phyloP scores from a whole-genome alignment of 2,888 invertebrate genomes.

The Nomada flava region DNA sequence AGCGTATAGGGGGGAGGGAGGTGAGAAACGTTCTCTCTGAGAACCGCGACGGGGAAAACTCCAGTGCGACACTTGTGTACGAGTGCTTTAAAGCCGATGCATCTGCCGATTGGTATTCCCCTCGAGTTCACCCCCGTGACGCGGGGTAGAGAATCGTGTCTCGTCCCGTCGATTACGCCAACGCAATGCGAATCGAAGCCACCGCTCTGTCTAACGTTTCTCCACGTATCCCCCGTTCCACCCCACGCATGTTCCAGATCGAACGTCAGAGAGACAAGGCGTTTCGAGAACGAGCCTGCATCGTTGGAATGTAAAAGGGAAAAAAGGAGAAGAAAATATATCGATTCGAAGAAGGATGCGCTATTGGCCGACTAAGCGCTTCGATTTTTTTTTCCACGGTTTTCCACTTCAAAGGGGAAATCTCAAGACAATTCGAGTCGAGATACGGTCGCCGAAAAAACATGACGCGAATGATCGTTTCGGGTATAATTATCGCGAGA shows the following conservation, averaged over 20 bases:
- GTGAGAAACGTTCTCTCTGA: conserved; percentile 48
- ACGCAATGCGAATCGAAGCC: conserved; percentile 32
- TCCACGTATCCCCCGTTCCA: conserved; percentile 11
- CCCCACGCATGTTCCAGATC: background rate
- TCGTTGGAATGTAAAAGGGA: background rate
- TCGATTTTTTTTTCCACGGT: conserved; percentile 2
- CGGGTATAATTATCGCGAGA: conserved; percentile 22
- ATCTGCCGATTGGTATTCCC: conserved; percentile 63
- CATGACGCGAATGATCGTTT: conserved; percentile 9
- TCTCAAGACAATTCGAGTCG: background rate
- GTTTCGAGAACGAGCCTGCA: background rate
- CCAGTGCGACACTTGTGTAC: conserved; percentile 33
- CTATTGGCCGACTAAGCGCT: background rate
- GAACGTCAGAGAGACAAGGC: background rate
- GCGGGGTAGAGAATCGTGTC: conserved; percentile 29
- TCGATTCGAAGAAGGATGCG: background rate
- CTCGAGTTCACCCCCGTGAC: conserved; percentile 27
- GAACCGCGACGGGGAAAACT: conserved; percentile 21
- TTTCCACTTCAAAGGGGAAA: background rate
- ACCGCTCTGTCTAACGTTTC: conserved; percentile 1
- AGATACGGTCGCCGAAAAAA: background rate
- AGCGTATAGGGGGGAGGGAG: background rate
- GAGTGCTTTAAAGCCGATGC: conserved; percentile 59
- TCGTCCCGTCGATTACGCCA: conserved; percentile 21
- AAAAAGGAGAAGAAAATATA: background rate